A percentile compares a stretch with the other conserved stretches of the same genome.
Conservation (phyloP, 1,140 invertebrate genomes). For the Anoplolepis gracilipes region DNA sequence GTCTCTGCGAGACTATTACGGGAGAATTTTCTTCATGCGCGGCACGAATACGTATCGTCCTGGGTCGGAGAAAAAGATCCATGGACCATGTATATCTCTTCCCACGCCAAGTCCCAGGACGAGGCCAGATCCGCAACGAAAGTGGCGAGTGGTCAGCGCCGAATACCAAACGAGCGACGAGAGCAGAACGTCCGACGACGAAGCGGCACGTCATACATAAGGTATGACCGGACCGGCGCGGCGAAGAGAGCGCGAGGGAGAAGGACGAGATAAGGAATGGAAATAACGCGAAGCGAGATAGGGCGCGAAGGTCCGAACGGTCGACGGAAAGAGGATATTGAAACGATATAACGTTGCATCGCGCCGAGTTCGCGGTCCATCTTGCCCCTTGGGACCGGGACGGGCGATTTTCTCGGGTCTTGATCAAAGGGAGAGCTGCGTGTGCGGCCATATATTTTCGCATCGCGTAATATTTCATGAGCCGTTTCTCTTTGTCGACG, state of each 20-base stretch:
- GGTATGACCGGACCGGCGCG: slow-evolving; percentile 76
- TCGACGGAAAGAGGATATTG: slow-evolving; percentile 61
- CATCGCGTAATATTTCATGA: slow-evolving; percentile 80
- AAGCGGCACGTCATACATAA: slow-evolving; percentile 80
- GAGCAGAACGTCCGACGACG: slow-evolving; percentile 71
- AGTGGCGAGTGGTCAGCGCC: slow-evolving; percentile 80
- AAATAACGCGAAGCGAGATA: slow-evolving; percentile 32
- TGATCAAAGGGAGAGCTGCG: slow-evolving; percentile 78
- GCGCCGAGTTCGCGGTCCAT: slow-evolving; percentile 61
- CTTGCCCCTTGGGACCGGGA: slow-evolving; percentile 73
- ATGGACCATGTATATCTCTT: slow-evolving; percentile 66
- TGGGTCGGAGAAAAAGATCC: slow-evolving; percentile 14
- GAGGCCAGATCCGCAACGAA: slow-evolving; percentile 78
- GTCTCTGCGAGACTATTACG: slow-evolving; percentile 52
- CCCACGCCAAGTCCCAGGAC: slow-evolving; percentile 59
- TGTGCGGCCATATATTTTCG: slow-evolving; percentile 69
- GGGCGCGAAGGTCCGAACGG: slow-evolving; percentile 36
- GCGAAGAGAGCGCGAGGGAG: slow-evolving; percentile 60
- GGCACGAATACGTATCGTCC: slow-evolving; percentile 62
- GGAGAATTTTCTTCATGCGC: slow-evolving; percentile 55
- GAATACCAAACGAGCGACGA: slow-evolving; percentile 81
- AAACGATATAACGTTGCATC: slow-evolving; percentile 73
- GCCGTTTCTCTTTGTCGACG: slow-evolving; percentile 77
- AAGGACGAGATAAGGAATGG: slow-evolving; percentile 59
- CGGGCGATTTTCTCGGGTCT: slow-evolving; percentile 76